Percentiles rank a stretch among this genome's conserved stretches.
Conservation (phyloP, 2,888 invertebrate genomes). For the Ganaspis brasiliensis region DNA sequence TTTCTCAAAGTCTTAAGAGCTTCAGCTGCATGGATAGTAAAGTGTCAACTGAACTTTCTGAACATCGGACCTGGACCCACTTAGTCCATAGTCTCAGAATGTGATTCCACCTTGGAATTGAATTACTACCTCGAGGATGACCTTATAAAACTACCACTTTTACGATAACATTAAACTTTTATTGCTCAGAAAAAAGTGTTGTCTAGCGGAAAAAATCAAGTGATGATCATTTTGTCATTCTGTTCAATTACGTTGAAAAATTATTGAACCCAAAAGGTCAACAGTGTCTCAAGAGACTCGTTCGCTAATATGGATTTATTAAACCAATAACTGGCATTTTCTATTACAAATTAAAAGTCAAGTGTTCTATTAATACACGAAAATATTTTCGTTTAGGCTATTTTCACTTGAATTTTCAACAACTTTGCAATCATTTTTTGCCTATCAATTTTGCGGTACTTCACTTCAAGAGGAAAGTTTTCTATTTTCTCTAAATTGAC, state of each 20-base stretch:
- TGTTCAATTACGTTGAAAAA: background rate
- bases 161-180: background rate
- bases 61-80: slow-evolving; percentile 40
- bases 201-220: background rate
- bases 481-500: too few relatives aligned
- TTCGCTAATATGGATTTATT: too few relatives aligned
- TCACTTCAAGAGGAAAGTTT: too few relatives aligned
- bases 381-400: too few relatives aligned
- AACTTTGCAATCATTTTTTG: too few relatives aligned
- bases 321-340: too few relatives aligned
- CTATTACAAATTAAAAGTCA: too few relatives aligned
- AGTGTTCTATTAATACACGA: too few relatives aligned
- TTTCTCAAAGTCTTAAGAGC: slow-evolving; percentile 33
- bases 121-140: slow-evolving; percentile 61
- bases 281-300: background rate
- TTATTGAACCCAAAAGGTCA: background rate
- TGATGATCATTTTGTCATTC: background rate
- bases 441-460: too few relatives aligned
- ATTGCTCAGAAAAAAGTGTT: background rate
- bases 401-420: too few relatives aligned
- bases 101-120: slow-evolving; percentile 64
- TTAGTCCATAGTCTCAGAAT: slow-evolving; percentile 48
- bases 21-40: slow-evolving; percentile 46
- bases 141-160: slow-evolving; percentile 61
- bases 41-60: slow-evolving; percentile 50